Percentiles rank a stretch among this genome's conserved stretches.
Evolutionary conservation across 1,140 invertebrate species (phyloP).

Genomic region (Ladona fulva): DNA sequence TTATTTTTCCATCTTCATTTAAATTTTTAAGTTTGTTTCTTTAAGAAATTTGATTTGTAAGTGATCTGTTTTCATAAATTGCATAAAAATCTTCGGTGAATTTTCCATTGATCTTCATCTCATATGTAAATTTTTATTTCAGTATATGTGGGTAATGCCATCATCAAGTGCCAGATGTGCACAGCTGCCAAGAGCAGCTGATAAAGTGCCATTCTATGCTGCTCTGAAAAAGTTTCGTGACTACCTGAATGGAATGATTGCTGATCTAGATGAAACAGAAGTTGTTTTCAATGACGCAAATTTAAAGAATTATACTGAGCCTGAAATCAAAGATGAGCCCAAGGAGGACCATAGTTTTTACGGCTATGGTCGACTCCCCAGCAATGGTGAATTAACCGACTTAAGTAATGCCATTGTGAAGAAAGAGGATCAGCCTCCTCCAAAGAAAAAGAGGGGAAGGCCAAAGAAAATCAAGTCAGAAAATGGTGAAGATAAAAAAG

Average conservation of each 20-base stretch:
- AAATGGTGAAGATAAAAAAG: conserved; percentile 44
- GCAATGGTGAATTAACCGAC: conserved; percentile 33
- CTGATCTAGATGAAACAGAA: conserved; percentile 81
- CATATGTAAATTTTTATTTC: conserved; percentile 30
- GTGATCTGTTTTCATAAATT: no score
- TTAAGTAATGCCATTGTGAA: conserved; percentile 42
- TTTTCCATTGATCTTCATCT: not conserved
- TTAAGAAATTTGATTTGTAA: no score
- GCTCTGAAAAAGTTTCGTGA: conserved; percentile 91
- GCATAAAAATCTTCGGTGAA: no score
- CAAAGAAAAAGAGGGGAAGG: conserved; percentile 79
- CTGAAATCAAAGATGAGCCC: conserved; percentile 32
- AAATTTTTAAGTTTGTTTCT: no score
- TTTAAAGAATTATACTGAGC: conserved; percentile 49
- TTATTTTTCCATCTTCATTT: no score
- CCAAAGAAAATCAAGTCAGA: conserved; percentile 76
- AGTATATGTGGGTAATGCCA: conserved; percentile 98
- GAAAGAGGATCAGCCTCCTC: conserved; percentile 51
- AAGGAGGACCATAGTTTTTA: conserved; percentile 28
- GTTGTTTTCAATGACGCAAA: conserved; percentile 80
- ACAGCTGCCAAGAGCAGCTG: conserved; percentile 85
- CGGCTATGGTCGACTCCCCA: conserved; percentile 23
- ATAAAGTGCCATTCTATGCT: conserved; percentile 95
- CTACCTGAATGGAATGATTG: conserved; percentile 82
- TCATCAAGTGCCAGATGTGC: conserved; percentile 93